Base-by-base conservation (phyloP, 2,797 vertebrate species). In the Smutsia temminckii region DNA sequence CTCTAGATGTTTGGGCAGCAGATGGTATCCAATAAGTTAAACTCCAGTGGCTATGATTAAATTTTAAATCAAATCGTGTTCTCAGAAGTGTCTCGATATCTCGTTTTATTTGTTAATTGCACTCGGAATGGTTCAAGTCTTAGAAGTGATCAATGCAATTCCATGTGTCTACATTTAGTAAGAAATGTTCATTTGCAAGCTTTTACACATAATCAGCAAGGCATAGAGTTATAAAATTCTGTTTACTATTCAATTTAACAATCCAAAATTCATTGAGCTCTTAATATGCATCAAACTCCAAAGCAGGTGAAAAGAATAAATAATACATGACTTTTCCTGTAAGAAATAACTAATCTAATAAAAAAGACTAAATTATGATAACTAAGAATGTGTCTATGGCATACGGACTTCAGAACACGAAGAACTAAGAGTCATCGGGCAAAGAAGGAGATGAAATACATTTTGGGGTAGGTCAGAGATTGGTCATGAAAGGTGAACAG, bases 61-160 rank as follows among this genome's bases (percentile, higher is more conserved):
- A 96, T 97, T 98, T 98, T 95, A 98, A 98, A 98, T 98, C 96
- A 98, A 98, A 98, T 97, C 96, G 92, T 95, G 68, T 95, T 97
- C 97, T 89, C 94, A 96, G 89, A 98, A 98, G 91, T 96, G 97
- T 96, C 96, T 93, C 95, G 86, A 89, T 97, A 96, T 95, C 91
- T 93, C 13, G 0, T 91, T 97, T 97, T 97, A 97, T 98, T 86
- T 51, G 92, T 96, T 95, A 87, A 95, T 97, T 97, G 6, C 77
- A 94, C 95, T 98, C 55, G 96, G 94, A 57, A 93, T 97, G 86
- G 69, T 94, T 96, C 92, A 98, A 98, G 85, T 75, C 80, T 93
- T 96, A 90, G 18, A 53, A 96, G 94, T 97, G 97, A 97, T 98
- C 96, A 96, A 32, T 93, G 75, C 88, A 85, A n/a, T 78, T 96